Evolutionary conservation across 2,113 vertebrate genomes (phyloP).

Genomic region (Lophotis ruficrista): DNA sequence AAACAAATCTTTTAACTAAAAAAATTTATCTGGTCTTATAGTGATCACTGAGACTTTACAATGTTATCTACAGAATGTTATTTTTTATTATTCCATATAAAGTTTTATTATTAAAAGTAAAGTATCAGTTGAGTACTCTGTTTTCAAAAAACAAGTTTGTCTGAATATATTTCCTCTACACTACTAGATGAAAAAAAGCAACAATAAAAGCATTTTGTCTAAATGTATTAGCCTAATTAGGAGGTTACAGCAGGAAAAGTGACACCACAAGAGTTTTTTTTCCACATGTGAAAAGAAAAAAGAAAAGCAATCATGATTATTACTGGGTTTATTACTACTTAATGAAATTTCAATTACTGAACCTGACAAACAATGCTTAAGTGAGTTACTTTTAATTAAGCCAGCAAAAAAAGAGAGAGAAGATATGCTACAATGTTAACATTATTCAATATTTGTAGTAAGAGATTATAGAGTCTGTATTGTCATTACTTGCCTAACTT

Average conservation of each 20-base stretch:
- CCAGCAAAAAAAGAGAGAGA: neutral
- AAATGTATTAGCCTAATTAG: neutral
- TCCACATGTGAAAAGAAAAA: neutral
- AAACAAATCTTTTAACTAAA: neutral
- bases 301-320: rapidly evolving
- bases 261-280: neutral
- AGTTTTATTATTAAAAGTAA: neutral
- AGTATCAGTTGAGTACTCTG: neutral
- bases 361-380: constrained; percentile 40
- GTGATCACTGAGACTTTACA: neutral
- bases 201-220: neutral
- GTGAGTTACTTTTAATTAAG: constrained; percentile 53
- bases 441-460: constrained; percentile 31
- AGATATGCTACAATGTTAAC: constrained; percentile 25
- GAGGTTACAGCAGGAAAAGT: neutral
- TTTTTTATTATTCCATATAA: neutral
- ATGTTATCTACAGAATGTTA: neutral
- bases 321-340: neutral
- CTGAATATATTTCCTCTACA: neutral
- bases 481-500: constrained; percentile 58
- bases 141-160: neutral
- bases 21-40: neutral
- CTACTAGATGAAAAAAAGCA: neutral
- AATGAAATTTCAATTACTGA: constrained; percentile 11
- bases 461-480: neutral